Evolutionary conservation across 1,140 invertebrate genomes (phyloP), one percentile per base, ranked within the genome.

Genomic region (Drosophila guanche): DNA sequence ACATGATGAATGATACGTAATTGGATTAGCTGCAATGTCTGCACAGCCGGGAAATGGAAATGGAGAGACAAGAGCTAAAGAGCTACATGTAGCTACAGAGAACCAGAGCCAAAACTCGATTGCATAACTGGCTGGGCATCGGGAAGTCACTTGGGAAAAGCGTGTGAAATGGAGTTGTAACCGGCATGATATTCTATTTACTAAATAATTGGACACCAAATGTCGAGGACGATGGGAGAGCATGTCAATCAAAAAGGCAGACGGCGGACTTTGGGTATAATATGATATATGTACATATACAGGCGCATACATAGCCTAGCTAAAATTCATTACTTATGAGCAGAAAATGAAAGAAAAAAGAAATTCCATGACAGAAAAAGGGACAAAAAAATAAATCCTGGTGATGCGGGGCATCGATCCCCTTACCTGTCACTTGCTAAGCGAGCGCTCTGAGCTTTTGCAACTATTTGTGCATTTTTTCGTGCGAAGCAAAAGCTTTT

Each of bases 351-450:
- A 33, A 1, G 16, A 33, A 33, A 37, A 20, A 68, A 63, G 37
- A 23, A n/a, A 42, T 41, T 51, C 40, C 37, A 12, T 27, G 8
- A 8, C 12, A 16, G 40, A 56, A 59, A 42, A 48, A 23, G 20
- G 23, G 20, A 55, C n/a, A 56, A 42, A 62, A 50, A 42, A 46
- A 33, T 1, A 0, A 3, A 6, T 14, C 41, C 37, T 77, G 74
- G 74, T 77, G 76, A 75, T 58, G 55, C 94, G 94, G 94, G 95
- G 80, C 92, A 95, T 95, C 94, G 95, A 95, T 95, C 94, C 94
- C 93, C 92, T 94, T 95, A 95, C 95, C 94, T 95, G 94, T 95
- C 94, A 93, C 94, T 95, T 95, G 94, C 94, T 95, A 95, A 95
- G 94, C 94, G 94, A 95, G 94, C 94, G 95, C 95, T 95, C 95